These are phyloP conservation scores for Monarcha castaneiventris DNA, from an alignment of 2,113 vertebrate genomes.

Conservation along the genomic window DNA sequence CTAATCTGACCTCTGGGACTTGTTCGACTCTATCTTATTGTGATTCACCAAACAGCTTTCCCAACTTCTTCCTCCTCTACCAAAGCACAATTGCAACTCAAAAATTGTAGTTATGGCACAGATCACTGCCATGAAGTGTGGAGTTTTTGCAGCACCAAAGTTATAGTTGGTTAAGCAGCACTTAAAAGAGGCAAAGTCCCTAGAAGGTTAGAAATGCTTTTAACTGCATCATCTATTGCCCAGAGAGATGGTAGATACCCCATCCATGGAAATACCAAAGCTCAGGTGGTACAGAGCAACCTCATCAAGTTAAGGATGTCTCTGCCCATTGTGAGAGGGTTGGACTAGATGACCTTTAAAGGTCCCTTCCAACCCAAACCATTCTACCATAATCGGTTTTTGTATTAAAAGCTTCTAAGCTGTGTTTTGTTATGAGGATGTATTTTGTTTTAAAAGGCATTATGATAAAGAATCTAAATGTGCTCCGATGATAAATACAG, in stretches of 20 bases:
- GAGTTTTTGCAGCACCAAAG: not conserved
- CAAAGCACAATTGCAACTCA: not conserved
- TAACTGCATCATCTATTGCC: not conserved
- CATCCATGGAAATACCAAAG: not conserved
- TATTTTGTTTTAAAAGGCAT: constrained; percentile 1
- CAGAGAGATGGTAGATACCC: not conserved
- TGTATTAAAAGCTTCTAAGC: not conserved
- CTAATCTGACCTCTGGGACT: not conserved
- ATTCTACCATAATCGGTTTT: not conserved
- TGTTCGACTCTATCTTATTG: not conserved
- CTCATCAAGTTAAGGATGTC: not conserved
- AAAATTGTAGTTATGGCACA: not conserved
- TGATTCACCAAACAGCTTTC: not conserved
- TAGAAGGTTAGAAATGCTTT: not conserved
- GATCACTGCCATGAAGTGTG: not conserved
- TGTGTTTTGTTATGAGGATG: not conserved
- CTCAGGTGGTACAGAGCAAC: not conserved
- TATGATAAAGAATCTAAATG: not conserved
- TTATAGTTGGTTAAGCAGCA: not conserved
- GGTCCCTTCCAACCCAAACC: not conserved
- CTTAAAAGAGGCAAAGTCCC: not conserved
- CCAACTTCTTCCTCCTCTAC: not conserved
- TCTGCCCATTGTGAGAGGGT: not conserved
- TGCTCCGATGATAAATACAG: not conserved
- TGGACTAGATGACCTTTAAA: not conserved